A percentile compares a stretch with the other conserved stretches of the same genome.
phyloP scores from a whole-genome alignment of 92 coral and sea anemone genomes.

The Siderastrea radians region DNA sequence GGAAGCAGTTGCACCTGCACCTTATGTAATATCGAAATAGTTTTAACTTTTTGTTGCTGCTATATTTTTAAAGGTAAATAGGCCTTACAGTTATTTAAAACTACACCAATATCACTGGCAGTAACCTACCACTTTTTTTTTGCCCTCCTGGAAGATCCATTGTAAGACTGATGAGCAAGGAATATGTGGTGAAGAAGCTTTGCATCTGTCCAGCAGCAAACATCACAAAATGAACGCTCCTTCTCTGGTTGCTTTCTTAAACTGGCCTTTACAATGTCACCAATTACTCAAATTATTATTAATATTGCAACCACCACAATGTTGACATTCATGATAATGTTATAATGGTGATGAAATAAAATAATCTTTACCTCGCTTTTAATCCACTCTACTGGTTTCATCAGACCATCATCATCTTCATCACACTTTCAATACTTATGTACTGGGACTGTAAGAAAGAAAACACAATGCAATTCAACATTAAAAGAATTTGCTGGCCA shows the following conservation, averaged over 20 bases:
- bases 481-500: not conserved
- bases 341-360: not conserved
- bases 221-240: not conserved
- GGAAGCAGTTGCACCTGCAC: not conserved
- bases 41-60: not conserved
- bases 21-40: not conserved
- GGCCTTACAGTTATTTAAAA: not conserved
- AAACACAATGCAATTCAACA: not conserved
- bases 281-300: not conserved
- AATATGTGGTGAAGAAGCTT: not conserved
- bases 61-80: not conserved
- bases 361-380: not conserved
- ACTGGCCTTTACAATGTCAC: not conserved
- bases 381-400: not conserved
- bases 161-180: not conserved
- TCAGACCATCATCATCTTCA: not conserved
- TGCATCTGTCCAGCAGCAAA: not conserved
- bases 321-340: not conserved
- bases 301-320: not conserved
- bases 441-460: not conserved
- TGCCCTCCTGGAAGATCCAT: not conserved
- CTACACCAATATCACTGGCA: not conserved
- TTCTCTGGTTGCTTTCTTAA: not conserved
- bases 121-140: not conserved
- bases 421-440: not conserved